Percentiles rank a stretch among this genome's conserved stretches.
Evolutionary conservation across 2,888 invertebrate species (phyloP).

Genomic region (Serrognathus titanus): DNA sequence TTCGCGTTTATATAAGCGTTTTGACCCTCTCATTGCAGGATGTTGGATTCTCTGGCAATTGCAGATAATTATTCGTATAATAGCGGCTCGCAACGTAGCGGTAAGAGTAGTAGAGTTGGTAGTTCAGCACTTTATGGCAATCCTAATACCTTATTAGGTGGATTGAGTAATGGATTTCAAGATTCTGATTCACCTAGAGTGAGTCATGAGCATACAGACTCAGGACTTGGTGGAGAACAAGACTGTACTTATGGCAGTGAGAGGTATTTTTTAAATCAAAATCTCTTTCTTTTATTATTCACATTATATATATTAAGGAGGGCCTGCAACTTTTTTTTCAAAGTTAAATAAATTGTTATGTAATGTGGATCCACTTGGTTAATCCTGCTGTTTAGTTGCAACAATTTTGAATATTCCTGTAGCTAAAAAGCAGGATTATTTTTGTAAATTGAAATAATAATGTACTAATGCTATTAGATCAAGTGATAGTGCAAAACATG

Average conservation of each 20-base stretch:
- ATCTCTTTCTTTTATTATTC: not conserved
- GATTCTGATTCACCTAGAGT: constrained; percentile 47
- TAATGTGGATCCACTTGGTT: too few species aligned
- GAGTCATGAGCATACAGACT: constrained; percentile 74
- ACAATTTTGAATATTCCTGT: too few species aligned
- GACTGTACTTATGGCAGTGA: constrained; percentile 70
- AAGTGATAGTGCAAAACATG: constrained; percentile 57
- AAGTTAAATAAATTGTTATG: too few species aligned
- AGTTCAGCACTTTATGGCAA: constrained; percentile 37
- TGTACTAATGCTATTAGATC: constrained; percentile 44
- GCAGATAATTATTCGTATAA: constrained; percentile 28
- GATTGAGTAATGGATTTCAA: constrained; percentile 31
- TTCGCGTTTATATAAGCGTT: not conserved
- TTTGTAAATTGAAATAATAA: constrained; percentile 9
- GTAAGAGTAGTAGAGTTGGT: constrained; percentile 27
- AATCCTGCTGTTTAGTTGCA: too few species aligned
- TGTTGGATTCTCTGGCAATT: constrained; percentile 32
- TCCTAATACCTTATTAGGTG: constrained; percentile 33
- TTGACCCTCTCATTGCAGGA: constrained; percentile 23
- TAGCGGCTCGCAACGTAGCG: constrained; percentile 24
- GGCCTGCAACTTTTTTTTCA: too few species aligned
- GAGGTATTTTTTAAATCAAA: constrained; percentile 49
- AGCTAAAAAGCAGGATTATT: not conserved
- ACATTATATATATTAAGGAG: too few species aligned
- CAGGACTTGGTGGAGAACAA: constrained; percentile 72